Evolutionary conservation across 2,888 invertebrate species (phyloP).

Genomic region (Lithophane leautieri): DNA sequence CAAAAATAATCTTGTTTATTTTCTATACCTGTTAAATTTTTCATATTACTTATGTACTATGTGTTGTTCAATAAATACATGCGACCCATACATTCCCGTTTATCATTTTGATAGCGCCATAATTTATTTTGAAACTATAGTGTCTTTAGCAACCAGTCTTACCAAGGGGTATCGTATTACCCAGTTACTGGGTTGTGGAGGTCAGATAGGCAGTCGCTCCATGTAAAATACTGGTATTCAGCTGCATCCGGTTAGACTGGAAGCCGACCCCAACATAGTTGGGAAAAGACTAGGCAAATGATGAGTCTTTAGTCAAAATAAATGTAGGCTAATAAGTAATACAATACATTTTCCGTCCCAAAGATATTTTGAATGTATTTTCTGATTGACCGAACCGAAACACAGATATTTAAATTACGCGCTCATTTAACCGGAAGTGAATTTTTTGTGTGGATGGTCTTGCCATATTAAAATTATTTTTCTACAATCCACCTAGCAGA

Average conservation of each 20-base stretch:
- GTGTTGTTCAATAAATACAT: slow-evolving; percentile 75
- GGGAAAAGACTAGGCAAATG: too few species aligned
- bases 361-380: not conserved
- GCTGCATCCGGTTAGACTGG: too few species aligned
- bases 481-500: slow-evolving; percentile 42
- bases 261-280: too few species aligned
- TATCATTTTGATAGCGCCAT: not conserved
- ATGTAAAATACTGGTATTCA: too few species aligned
- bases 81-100: slow-evolving; percentile 61
- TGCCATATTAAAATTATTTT: slow-evolving; percentile 9
- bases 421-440: slow-evolving; percentile 24
- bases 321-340: not conserved
- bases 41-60: slow-evolving; percentile 58
- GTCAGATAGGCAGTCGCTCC: too few species aligned
- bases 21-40: slow-evolving; percentile 53
- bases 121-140: not conserved
- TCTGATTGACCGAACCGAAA: not conserved
- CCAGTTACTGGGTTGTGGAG: too few species aligned
- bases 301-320: not conserved
- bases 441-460: not conserved
- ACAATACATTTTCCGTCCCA: not conserved
- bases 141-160: too few species aligned
- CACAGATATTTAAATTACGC: slow-evolving; percentile 20
- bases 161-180: too few species aligned
- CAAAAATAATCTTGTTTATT: slow-evolving; percentile 44